Conservation (phyloP, 2,113 vertebrate genomes). For the Oryzias curvinotus region DNA sequence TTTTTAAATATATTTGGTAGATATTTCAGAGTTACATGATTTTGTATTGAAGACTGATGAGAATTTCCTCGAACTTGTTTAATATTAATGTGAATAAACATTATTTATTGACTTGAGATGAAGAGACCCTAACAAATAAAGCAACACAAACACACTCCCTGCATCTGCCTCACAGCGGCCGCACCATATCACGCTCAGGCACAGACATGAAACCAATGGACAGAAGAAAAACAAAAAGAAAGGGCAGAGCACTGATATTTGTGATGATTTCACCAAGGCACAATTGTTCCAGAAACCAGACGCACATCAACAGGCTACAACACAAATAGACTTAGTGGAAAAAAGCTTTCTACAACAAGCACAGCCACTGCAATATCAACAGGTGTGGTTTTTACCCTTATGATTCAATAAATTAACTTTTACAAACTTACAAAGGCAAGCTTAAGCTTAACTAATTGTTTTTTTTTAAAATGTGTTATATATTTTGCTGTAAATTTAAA, state of each 20-base stretch:
- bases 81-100: conserved; percentile 52
- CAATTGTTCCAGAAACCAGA: conserved; percentile 26
- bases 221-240: not conserved
- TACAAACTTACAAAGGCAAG: too few relatives aligned
- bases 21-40: not conserved
- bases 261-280: conserved; percentile 22
- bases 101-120: conserved; percentile 43
- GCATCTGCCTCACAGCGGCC: conserved; percentile 27
- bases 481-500: too few relatives aligned
- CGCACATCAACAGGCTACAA: not conserved
- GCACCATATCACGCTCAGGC: conserved; percentile 39
- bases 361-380: not conserved
- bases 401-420: too few relatives aligned
- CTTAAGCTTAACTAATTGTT: too few relatives aligned
- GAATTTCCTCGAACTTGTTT: conserved; percentile 8
- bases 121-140: not conserved
- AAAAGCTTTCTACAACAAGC: too few relatives aligned
- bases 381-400: conserved; percentile 7
- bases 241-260: not conserved
- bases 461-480: too few relatives aligned
- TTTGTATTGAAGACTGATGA: not conserved
- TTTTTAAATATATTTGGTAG: not conserved
- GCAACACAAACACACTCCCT: conserved; percentile 10
- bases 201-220: conserved; percentile 25
- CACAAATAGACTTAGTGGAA: too few relatives aligned